Conservation (phyloP, 2,797 vertebrate genomes). For the Ptychadena robeensis region DNA sequence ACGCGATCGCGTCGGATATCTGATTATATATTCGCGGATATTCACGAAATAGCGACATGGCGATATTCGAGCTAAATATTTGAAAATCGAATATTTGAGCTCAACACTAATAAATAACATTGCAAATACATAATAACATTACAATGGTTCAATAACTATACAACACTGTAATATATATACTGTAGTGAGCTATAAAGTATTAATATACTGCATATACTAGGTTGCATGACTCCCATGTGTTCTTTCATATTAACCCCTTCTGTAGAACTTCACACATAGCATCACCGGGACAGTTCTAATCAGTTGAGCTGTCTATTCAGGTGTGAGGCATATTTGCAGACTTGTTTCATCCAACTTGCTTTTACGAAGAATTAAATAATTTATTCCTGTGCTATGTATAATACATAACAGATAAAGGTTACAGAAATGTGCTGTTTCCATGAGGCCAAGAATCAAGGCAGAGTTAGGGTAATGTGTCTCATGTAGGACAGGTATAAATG, state of each 20-base stretch:
- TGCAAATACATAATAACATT: too few species aligned
- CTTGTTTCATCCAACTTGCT: constrained; percentile 47
- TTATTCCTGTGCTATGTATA: constrained; percentile 54
- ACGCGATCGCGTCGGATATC: too few species aligned
- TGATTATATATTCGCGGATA: too few species aligned
- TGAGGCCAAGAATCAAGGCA: constrained; percentile 30
- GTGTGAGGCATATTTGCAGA: constrained; percentile 44
- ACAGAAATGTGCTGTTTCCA: constrained; percentile 12
- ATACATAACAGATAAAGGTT: constrained; percentile 59
- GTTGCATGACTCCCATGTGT: constrained; percentile 26
- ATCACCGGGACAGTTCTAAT: constrained; percentile 4
- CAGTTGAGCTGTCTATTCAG: constrained; percentile 45
- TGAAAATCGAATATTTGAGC: too few species aligned
- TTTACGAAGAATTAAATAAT: constrained; percentile 59
- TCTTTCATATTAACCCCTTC: constrained; percentile 10
- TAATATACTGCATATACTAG: constrained; percentile 37
- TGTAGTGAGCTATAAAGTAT: constrained; percentile 21
- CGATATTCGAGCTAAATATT: too few species aligned
- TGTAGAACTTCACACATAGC: constrained; percentile 5
- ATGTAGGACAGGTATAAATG: not conserved
- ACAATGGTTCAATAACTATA: constrained; percentile 3
- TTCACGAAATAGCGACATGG: too few species aligned
- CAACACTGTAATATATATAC: not conserved
- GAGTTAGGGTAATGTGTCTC: constrained; percentile 5
- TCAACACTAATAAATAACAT: too few species aligned